These are phyloP conservation scores for Eucidaris tribuloides DNA, from an alignment of 35 echinoderm and acorn worm genomes.

Conservation along the genomic window DNA sequence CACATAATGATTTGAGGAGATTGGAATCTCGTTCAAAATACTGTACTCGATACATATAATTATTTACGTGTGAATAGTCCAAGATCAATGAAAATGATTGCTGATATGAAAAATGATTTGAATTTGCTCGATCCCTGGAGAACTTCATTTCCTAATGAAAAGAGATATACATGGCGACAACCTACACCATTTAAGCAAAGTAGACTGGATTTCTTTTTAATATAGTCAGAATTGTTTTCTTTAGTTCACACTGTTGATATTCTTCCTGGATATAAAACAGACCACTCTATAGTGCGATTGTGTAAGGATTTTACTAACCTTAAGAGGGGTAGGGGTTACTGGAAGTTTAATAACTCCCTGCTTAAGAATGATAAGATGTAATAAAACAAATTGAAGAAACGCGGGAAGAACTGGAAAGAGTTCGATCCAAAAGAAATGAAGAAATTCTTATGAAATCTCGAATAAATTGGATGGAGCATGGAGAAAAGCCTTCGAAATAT, in stretches of 20 bases:
- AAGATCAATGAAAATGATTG: background rate
- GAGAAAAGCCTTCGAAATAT: conserved; percentile 31
- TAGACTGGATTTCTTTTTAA: conserved; percentile 12
- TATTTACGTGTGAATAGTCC: too few relatives aligned
- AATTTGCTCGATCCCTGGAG: background rate
- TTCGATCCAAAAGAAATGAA: background rate
- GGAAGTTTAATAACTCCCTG: conserved; percentile 13
- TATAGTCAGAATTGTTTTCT: background rate
- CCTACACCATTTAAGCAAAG: background rate
- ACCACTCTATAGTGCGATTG: background rate
- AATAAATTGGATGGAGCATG: conserved; percentile 12
- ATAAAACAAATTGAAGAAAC: background rate
- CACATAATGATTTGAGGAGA: background rate
- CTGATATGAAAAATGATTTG: background rate
- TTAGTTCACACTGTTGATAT: conserved; percentile 6
- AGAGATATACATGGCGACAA: too few relatives aligned
- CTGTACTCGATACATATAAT: too few relatives aligned
- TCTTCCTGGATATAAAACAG: background rate
- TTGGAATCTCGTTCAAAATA: conserved; percentile 54
- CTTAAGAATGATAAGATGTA: background rate
- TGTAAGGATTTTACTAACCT: background rate
- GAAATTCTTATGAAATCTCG: conserved; percentile 4
- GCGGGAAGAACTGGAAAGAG: background rate
- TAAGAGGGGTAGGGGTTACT: background rate
- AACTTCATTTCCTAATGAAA: too few relatives aligned